Conservation (phyloP, 2,888 invertebrate genomes). For the Leucoptera coffeella region DNA sequence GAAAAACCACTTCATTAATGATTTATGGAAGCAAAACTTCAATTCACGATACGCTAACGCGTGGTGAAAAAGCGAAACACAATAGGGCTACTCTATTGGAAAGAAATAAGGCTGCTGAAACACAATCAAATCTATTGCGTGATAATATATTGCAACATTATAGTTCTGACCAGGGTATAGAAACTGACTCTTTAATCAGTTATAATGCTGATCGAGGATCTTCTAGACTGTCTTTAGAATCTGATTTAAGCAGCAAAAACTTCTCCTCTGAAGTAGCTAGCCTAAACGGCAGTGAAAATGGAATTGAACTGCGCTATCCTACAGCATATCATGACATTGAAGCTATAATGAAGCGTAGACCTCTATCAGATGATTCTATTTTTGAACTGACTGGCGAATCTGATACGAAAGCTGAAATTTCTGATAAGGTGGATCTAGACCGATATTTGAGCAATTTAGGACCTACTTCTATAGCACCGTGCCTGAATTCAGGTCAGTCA, state of each 20-base stretch:
- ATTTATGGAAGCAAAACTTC: conserved; percentile 45
- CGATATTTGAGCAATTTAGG: conserved; percentile 62
- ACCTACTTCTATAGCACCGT: conserved; percentile 25
- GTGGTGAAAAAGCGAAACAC: conserved; percentile 41
- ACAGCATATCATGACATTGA: conserved; percentile 49
- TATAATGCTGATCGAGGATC: conserved; percentile 40
- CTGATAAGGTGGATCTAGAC: conserved; percentile 59
- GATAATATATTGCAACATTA: conserved; percentile 25
- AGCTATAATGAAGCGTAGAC: conserved; percentile 61
- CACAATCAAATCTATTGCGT: conserved; percentile 16
- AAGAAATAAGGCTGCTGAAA: conserved; percentile 19
- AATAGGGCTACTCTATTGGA: conserved; percentile 39
- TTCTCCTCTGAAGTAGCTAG: conserved; percentile 34
- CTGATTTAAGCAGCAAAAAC: conserved; percentile 43
- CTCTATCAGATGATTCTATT: conserved; percentile 68
- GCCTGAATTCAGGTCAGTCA: conserved; percentile 8
- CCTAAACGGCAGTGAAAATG: conserved; percentile 34
- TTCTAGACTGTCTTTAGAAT: conserved; percentile 38
- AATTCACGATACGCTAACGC: conserved; percentile 42
- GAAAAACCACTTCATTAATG: conserved; percentile 44
- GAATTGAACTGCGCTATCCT: conserved; percentile 49
- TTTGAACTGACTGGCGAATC: conserved; percentile 61
- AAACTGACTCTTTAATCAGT: conserved; percentile 37
- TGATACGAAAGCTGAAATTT: conserved; percentile 40
- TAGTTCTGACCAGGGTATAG: conserved; percentile 24